Evolutionary conservation across 2,888 invertebrate species (phyloP), one percentile per base, ranked within the genome.

Genomic region (Erynnis tages): DNA sequence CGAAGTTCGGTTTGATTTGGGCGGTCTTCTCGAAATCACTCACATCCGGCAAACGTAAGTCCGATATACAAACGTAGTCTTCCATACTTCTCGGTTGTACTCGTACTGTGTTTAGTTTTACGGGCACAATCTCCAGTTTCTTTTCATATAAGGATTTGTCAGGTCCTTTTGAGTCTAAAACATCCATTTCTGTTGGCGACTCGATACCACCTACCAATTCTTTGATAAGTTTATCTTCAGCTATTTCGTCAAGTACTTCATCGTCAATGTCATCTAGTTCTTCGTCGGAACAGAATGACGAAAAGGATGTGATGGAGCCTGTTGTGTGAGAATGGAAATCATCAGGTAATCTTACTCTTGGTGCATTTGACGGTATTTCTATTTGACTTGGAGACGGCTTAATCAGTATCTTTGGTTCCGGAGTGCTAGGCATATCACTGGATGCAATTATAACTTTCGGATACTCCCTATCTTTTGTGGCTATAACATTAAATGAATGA

Each of bases 401-500:
- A 13, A 93, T 92, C 25, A 93, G 84, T 53, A 93, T 90, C 67
- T 91, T 92, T 0, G 92, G 90, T 62, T 93, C 92, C 53, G 87
- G 73, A 40, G 75, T 80, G 11, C 74, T 73, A 14, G 83, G 72
- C 56, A 73, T 73, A 47, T 86, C 78, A 63, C 90, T 90, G 1
- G 91, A 82, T 1, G 91, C 84, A 49, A 92, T 89, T 23, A 92
- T 91, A 0, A 91, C 86, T 72, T 82, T 90, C 13, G 90, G 88
- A 54, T 73, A 74, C 45, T 80, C 76, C 59, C 84, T 76, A 25
- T 80, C 79, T 55, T 71, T 71, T 23, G 62, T 23, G 8, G 54
- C 13, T n/a, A 66, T 46, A 29, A 60, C 56, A 8, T 61, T 53
- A 4, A 48, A 52, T 6, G 62, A 53, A 35, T 72, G 73, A n/a